These are phyloP conservation scores for Xenentodon cancila DNA, from an alignment of 2,797 vertebrate species.

Conservation along the genomic window DNA sequence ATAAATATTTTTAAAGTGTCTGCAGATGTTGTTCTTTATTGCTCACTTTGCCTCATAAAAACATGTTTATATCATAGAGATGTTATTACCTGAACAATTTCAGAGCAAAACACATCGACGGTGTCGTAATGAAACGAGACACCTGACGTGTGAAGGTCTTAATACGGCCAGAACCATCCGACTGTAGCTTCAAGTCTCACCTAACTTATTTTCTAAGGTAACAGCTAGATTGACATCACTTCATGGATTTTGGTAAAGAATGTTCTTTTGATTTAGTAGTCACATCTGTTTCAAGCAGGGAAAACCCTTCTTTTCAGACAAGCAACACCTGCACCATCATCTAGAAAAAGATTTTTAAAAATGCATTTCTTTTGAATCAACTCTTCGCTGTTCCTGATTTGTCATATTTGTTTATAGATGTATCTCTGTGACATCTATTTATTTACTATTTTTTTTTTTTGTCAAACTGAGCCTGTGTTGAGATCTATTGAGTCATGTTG, in stretches of 20 bases:
- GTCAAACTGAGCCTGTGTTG: conserved; percentile 64
- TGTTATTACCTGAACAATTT: conserved; percentile 15
- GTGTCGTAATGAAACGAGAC: conserved; percentile 2
- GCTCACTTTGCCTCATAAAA: conserved; percentile 39
- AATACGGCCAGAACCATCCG: conserved; percentile 12
- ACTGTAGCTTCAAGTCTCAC: conserved; percentile 37
- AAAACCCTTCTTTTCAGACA: conserved; percentile 18
- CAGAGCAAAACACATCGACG: conserved; percentile 7
- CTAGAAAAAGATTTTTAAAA: conserved; percentile 39
- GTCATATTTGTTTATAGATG: conserved; percentile 53
- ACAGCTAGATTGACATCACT: conserved; percentile 11
- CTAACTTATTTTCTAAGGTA: conserved; percentile 5
- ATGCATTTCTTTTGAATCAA: conserved; percentile 5
- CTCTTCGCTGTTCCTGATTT: conserved; percentile 37
- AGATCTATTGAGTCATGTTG: conserved; percentile 46
- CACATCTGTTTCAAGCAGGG: conserved; percentile 12
- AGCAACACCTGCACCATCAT: conserved; percentile 35
- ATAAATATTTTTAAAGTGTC: conserved; percentile 43
- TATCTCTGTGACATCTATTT: conserved; percentile 67
- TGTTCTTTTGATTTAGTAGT: conserved; percentile 5
- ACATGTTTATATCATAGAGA: conserved; percentile 16
- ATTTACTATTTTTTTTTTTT: conserved; percentile 67
- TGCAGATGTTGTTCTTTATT: conserved; percentile 29
- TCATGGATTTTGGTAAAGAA: conserved; percentile 15
- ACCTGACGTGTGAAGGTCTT: conserved; percentile 9